These are phyloP conservation scores for Osmerus mordax DNA, from an alignment of 2,113 vertebrate genomes.

Conservation along the genomic window DNA sequence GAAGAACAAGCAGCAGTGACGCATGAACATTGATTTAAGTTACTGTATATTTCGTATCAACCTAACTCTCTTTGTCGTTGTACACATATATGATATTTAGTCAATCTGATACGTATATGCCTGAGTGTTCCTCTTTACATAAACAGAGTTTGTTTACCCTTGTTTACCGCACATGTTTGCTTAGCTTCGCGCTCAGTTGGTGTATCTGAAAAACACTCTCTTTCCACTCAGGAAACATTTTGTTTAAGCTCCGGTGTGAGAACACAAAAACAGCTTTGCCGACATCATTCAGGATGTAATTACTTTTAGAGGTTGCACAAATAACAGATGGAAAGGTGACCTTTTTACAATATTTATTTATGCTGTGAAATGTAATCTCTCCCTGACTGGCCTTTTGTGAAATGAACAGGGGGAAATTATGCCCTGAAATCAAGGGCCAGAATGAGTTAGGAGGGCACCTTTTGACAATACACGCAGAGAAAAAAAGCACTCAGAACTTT, in stretches of 20 bases:
- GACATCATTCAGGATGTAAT: conserved; percentile 67
- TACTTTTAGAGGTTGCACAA: conserved; percentile 72
- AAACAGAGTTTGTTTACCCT: conserved; percentile 20
- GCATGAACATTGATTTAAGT: too few relatives aligned
- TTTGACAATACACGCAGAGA: conserved; percentile 30
- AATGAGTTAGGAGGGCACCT: conserved; percentile 23
- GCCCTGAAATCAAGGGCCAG: conserved; percentile 44
- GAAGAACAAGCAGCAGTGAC: too few relatives aligned
- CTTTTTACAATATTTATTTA: conserved; percentile 73
- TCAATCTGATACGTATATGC: too few relatives aligned
- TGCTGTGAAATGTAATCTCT: conserved; percentile 68
- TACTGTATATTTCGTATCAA: neutral
- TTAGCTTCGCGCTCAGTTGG: conserved; percentile 49
- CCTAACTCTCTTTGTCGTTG: neutral
- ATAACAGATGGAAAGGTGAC: conserved; percentile 73
- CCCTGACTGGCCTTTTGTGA: conserved; percentile 59
- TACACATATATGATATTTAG: neutral
- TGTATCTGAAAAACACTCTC: conserved; percentile 51
- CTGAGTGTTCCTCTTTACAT: too few relatives aligned
- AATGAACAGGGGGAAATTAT: conserved; percentile 42
- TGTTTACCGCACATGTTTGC: conserved; percentile 54
- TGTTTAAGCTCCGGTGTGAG: conserved; percentile 60
- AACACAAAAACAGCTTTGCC: conserved; percentile 59
- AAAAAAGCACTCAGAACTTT: neutral
- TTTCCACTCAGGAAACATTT: conserved; percentile 38